phyloP scores from a whole-genome alignment of 2,797 vertebrate species.

The Telmatherina bonti region DNA sequence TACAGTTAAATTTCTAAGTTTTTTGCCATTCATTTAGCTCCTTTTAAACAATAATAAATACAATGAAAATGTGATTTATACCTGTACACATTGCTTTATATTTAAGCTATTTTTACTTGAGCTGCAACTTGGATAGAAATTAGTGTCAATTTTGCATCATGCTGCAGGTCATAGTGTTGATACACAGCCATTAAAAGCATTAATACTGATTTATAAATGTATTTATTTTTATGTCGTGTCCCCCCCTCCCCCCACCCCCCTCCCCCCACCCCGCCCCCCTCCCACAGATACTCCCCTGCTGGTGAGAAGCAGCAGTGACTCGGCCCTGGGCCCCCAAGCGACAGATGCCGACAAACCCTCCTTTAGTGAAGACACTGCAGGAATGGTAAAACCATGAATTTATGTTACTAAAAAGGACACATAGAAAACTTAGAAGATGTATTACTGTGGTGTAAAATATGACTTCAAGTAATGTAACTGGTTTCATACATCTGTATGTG shows the following conservation, averaged over 20 bases:
- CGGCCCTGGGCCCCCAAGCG: slow-evolving; percentile 68
- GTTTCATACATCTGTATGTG: background rate
- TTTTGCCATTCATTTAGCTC: too few species aligned
- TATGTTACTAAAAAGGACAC: background rate
- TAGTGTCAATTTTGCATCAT: background rate
- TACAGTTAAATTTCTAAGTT: background rate
- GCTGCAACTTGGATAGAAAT: background rate
- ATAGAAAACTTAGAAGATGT: background rate
- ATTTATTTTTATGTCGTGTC: too few species aligned
- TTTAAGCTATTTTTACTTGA: background rate
- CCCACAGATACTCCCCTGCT: slow-evolving; percentile 74
- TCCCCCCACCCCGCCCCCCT: background rate
- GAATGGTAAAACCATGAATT: slow-evolving; percentile 60
- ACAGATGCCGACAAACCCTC: slow-evolving; percentile 59
- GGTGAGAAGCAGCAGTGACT: slow-evolving; percentile 81
- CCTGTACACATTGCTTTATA: background rate
- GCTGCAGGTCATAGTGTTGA: background rate
- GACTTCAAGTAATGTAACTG: background rate
- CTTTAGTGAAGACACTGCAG: slow-evolving; percentile 41
- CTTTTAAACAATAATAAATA: too few species aligned
- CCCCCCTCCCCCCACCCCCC: too few species aligned
- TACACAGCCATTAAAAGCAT: background rate
- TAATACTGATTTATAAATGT: too few species aligned
- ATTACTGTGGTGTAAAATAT: background rate
- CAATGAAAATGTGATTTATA: background rate